A percentile compares a stretch with the other conserved stretches of the same genome.
These are phyloP conservation scores for Notamacropus eugenii DNA, from an alignment of 2,797 vertebrate species.

Conservation along the genomic window DNA sequence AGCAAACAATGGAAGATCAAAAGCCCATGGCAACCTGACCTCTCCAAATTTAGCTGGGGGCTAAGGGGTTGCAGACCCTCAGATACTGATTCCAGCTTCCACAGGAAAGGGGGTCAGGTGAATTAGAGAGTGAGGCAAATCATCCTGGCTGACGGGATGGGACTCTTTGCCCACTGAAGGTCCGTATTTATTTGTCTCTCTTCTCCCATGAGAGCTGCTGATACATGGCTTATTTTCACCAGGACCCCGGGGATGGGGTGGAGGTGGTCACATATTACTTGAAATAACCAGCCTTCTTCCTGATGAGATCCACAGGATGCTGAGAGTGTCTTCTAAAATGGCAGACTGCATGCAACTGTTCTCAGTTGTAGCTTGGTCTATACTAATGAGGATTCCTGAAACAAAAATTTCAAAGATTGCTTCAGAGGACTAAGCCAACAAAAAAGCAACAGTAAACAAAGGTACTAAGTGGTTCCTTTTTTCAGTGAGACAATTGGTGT, in stretches of 20 bases:
- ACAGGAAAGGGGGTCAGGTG: background rate
- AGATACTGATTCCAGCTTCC: background rate
- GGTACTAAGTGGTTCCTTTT: background rate
- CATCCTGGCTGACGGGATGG: background rate
- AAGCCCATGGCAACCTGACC: background rate
- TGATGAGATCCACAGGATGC: background rate
- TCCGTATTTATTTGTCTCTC: background rate
- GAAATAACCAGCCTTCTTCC: background rate
- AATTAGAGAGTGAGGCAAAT: background rate
- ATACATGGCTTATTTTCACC: background rate
- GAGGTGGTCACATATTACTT: background rate
- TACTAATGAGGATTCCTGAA: background rate
- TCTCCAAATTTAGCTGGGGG: background rate
- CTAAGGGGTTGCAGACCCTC: background rate
- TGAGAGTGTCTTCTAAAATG: background rate
- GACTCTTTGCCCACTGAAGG: background rate
- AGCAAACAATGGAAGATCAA: background rate
- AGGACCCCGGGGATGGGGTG: background rate
- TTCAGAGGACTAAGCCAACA: background rate
- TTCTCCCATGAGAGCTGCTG: background rate
- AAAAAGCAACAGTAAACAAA: background rate
- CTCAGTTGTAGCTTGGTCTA: background rate
- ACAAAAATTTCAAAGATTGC: background rate
- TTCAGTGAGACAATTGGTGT: background rate
- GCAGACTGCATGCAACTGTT: background rate